These are phyloP conservation scores for Pongo abelii DNA, from an alignment of 2,113 vertebrate species.

Conservation along the genomic window DNA sequence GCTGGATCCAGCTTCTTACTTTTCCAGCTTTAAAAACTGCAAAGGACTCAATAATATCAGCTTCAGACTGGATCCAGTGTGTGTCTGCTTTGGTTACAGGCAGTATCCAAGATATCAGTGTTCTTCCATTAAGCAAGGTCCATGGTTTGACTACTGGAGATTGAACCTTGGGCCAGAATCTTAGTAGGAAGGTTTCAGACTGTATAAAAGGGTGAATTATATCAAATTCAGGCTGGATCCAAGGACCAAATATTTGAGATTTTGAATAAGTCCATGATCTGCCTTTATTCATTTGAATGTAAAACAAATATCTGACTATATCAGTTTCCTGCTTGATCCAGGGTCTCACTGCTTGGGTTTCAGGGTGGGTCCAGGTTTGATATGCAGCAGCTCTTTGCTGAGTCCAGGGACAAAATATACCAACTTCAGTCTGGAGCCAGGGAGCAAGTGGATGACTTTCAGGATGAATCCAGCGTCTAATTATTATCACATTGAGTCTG, in stretches of 20 bases:
- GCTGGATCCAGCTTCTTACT: background rate
- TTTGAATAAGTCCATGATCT: no score
- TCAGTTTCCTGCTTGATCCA: background rate
- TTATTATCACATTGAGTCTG: no score
- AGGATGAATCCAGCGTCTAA: background rate
- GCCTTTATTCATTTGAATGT: no score
- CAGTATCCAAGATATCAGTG: rapidly evolving
- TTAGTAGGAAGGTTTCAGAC: no score
- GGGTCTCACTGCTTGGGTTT: background rate
- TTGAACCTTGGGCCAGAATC: background rate
- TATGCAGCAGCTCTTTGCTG: background rate
- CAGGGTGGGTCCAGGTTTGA: background rate
- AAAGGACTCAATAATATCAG: background rate
- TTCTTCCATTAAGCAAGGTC: no score
- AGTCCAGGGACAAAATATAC: rapidly evolving
- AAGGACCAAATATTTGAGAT: no score
- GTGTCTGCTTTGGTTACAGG: background rate
- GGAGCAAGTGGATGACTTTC: background rate
- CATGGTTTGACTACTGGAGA: background rate
- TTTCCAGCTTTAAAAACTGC: background rate
- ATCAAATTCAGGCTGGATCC: background rate
- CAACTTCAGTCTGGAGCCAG: background rate
- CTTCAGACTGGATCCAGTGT: background rate
- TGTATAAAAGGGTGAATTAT: background rate
- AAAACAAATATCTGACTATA: no score